phyloP scores from a whole-genome alignment of 1,140 invertebrate genomes.

The Drosophila yakuba region DNA sequence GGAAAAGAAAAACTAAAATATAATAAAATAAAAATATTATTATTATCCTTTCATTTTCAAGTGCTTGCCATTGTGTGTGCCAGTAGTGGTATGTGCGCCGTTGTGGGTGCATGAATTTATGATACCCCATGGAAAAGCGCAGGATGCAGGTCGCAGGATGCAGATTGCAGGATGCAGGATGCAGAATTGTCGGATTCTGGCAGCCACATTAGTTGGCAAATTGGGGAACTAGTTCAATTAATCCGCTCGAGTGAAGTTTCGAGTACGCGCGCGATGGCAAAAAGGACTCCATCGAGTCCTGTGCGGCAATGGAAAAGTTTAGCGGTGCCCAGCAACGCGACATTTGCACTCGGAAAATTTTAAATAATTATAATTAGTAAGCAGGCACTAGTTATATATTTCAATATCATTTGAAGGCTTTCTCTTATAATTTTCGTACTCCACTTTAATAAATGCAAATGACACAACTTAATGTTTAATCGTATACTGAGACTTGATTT shows the following conservation, averaged over 20 bases:
- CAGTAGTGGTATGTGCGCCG: conserved; percentile 1
- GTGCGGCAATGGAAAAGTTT: conserved; percentile 35
- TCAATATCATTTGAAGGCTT: no score
- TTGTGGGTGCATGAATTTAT: conserved; percentile 28
- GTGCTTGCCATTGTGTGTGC: conserved; percentile 52
- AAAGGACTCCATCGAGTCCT: conserved; percentile 25
- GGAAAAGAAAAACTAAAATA: conserved; percentile 27
- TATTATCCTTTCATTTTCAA: conserved; percentile 68
- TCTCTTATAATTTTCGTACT: no score
- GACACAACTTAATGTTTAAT: no score
- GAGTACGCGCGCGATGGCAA: background rate
- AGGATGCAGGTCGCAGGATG: conserved; percentile 1
- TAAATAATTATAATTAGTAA: background rate
- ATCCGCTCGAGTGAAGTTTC: conserved; percentile 35
- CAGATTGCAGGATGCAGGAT: conserved; percentile 9
- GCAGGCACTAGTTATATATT: no score
- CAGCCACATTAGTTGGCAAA: conserved; percentile 49
- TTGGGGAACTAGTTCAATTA: conserved; percentile 54
- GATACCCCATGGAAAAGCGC: conserved; percentile 25
- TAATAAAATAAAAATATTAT: conserved; percentile 60
- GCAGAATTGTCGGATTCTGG: conserved; percentile 10
- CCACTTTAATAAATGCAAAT: no score
- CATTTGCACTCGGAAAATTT: conserved; percentile 13
- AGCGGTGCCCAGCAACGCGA: background rate
- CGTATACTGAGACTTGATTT: no score